A percentile compares a stretch with the other conserved stretches of the same genome.
phyloP scores from a whole-genome alignment of 2,113 vertebrate species.

The Platysternon megacephalum region DNA sequence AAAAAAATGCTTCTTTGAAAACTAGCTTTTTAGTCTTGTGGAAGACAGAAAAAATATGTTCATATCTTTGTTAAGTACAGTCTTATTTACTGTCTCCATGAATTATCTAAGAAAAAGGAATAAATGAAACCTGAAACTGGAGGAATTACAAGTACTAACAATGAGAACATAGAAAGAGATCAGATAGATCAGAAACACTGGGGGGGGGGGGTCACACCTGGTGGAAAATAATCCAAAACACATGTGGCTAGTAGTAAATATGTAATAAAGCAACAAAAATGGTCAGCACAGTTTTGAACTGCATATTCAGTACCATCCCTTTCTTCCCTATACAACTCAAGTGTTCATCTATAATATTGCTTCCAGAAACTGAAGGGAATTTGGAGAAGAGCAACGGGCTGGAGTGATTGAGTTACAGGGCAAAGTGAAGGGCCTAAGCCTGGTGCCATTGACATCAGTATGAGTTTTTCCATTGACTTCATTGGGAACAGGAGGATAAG shows the following conservation, averaged over 20 bases:
- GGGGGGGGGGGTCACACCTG: background rate
- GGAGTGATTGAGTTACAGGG: background rate
- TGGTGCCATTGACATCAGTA: background rate
- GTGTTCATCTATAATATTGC: background rate
- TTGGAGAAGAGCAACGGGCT: background rate
- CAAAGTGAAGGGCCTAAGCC: background rate
- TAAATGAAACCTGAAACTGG: background rate
- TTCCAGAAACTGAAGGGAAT: background rate
- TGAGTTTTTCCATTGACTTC: background rate
- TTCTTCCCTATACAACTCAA: background rate
- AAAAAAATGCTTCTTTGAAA: background rate
- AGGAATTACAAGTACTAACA: background rate
- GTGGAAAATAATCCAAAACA: background rate
- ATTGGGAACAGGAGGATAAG: background rate
- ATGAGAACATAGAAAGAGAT: background rate
- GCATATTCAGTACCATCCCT: background rate
- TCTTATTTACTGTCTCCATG: background rate
- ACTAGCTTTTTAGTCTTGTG: background rate
- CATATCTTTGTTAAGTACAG: background rate
- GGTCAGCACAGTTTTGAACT: background rate
- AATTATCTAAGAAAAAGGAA: background rate
- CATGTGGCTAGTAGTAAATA: background rate
- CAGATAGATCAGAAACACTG: background rate
- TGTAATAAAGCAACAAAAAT: accelerated
- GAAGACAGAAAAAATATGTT: background rate